phyloP scores from a whole-genome alignment of 1,140 invertebrate genomes.

The Panagrolaimus sp. region DNA sequence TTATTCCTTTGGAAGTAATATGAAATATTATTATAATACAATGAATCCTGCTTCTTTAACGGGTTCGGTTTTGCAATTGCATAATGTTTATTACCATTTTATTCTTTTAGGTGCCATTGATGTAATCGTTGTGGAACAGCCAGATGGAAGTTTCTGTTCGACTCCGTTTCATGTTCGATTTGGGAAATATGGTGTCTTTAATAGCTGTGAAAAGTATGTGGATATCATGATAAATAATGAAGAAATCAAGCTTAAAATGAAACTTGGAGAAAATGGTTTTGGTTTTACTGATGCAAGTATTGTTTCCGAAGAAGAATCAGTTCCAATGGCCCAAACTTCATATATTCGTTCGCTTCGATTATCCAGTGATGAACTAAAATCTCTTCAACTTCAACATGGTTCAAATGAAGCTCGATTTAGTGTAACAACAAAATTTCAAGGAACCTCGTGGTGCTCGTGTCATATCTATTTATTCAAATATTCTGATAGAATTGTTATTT shows the following conservation, averaged over 20 bases:
- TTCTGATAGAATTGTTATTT: conserved; percentile 94
- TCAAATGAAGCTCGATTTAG: conserved; percentile 94
- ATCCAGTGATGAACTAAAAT: conserved; percentile 80
- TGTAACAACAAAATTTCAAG: conserved; percentile 97
- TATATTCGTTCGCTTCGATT: conserved; percentile 68
- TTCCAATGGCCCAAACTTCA: conserved; percentile 5
- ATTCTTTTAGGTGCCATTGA: conserved; percentile 79
- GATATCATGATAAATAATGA: conserved; percentile 96
- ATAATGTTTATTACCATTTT: not conserved
- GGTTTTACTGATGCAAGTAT: conserved; percentile 65
- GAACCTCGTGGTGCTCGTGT: conserved; percentile 88
- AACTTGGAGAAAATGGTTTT: conserved; percentile 92
- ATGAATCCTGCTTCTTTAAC: conserved; percentile 58
- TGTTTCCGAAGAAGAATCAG: not conserved
- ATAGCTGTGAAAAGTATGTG: conserved; percentile 90
- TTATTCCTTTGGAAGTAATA: conserved; percentile 48
- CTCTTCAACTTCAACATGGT: conserved; percentile 70
- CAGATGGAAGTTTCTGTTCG: conserved; percentile 84
- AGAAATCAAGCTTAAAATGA: conserved; percentile 86
- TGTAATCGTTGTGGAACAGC: conserved; percentile 91
- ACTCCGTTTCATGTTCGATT: conserved; percentile 99
- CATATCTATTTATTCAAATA: conserved; percentile 93
- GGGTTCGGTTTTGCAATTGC: conserved; percentile 25
- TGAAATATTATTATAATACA: conserved; percentile 51
- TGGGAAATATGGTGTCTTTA: conserved; percentile 91